phyloP scores from a whole-genome alignment of 2,797 vertebrate genomes.

The Aplochiton taeniatus region DNA sequence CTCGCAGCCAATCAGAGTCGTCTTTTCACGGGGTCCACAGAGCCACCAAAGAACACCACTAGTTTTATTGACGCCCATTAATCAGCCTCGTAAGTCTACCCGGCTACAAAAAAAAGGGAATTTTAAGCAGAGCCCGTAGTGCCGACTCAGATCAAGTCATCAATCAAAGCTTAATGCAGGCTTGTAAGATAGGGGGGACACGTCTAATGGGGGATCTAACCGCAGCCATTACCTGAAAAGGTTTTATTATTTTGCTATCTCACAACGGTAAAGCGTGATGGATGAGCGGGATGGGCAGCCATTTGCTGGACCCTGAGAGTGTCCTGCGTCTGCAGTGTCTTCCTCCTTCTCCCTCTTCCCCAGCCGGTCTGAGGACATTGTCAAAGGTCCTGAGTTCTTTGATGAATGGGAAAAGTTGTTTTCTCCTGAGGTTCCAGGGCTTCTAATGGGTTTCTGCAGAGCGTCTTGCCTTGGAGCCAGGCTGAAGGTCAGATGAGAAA shows the following conservation, averaged over 20 bases:
- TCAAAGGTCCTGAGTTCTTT: slow-evolving; percentile 62
- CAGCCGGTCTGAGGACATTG: slow-evolving; percentile 55
- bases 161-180: slow-evolving; percentile 60
- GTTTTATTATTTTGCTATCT: slow-evolving; percentile 64
- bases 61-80: slow-evolving; percentile 48
- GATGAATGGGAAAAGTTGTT: slow-evolving; percentile 67
- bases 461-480: slow-evolving; percentile 49
- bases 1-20: slow-evolving; percentile 32
- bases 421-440: slow-evolving; percentile 55
- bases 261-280: slow-evolving; percentile 54
- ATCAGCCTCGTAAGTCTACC: slow-evolving; percentile 41
- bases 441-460: slow-evolving; percentile 59
- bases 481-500: slow-evolving; percentile 64
- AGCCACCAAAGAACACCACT: slow-evolving; percentile 36
- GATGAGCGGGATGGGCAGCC: slow-evolving; percentile 53
- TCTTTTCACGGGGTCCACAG: slow-evolving; percentile 24
- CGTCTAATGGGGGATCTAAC: slow-evolving; percentile 51
- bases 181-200: slow-evolving; percentile 39
- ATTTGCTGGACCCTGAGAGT: slow-evolving; percentile 47
- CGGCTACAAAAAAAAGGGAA: slow-evolving; percentile 38
- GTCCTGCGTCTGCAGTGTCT: background rate
- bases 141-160: slow-evolving; percentile 59
- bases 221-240: slow-evolving; percentile 62
- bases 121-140: slow-evolving; percentile 62
- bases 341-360: slow-evolving; percentile 49